These are phyloP conservation scores for Julus scandinavius DNA, from an alignment of 2,888 invertebrate species.

Conservation along the genomic window DNA sequence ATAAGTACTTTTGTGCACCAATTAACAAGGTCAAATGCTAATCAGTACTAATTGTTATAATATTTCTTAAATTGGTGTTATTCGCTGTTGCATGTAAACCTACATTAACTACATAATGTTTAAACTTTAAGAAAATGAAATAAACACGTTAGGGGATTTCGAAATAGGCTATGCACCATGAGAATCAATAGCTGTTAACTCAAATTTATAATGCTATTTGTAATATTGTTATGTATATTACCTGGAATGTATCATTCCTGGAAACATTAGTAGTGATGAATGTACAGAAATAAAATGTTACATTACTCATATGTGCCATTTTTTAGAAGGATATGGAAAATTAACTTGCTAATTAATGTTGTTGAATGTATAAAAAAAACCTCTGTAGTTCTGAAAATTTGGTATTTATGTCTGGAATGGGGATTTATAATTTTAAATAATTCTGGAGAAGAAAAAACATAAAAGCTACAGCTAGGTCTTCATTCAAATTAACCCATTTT, in stretches of 20 bases:
- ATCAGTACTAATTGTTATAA: background rate
- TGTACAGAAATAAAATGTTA: no score
- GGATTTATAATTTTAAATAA: background rate
- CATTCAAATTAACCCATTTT: slow-evolving; percentile 35
- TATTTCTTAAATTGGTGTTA: background rate
- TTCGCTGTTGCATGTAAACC: background rate
- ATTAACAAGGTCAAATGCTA: background rate
- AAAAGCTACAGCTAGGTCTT: background rate
- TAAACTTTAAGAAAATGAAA: background rate
- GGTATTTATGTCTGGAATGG: no score
- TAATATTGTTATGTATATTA: no score
- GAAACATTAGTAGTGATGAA: no score
- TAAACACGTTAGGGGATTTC: background rate
- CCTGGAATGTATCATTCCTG: no score
- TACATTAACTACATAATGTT: background rate
- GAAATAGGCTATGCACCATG: background rate
- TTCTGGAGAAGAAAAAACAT: background rate
- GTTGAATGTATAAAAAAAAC: no score
- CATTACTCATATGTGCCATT: no score
- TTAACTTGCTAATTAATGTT: no score
- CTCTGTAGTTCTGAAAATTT: no score
- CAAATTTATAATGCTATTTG: background rate
- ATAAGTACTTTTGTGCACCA: background rate
- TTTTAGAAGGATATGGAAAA: no score
- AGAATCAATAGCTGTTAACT: background rate